phyloP scores from a whole-genome alignment of 1,140 invertebrate species.

The Apis cerana region DNA sequence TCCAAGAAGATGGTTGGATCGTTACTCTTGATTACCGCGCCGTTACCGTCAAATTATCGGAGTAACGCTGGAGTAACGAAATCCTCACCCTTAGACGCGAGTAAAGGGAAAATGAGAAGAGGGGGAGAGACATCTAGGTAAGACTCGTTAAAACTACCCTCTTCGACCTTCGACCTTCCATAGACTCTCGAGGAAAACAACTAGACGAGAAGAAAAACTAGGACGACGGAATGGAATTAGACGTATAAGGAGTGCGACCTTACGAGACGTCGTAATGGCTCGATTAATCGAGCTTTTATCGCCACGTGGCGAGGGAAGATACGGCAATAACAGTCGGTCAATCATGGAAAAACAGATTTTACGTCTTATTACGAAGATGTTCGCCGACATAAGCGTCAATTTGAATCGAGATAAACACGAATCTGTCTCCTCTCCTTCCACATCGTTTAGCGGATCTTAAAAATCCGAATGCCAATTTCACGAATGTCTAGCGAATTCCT shows the following conservation, averaged over 20 bases:
- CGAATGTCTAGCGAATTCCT: conserved; percentile 38
- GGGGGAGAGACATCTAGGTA: conserved; percentile 15
- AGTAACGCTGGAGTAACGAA: conserved; percentile 37
- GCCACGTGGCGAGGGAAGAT: background rate
- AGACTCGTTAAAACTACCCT: conserved; percentile 59
- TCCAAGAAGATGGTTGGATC: conserved; percentile 35
- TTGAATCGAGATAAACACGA: conserved; percentile 17
- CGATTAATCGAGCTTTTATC: conserved; percentile 56
- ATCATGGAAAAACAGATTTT: conserved; percentile 67
- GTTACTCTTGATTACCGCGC: conserved; percentile 58
- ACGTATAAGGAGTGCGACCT: background rate
- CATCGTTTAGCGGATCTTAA: conserved; percentile 56
- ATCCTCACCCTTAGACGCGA: conserved; percentile 30
- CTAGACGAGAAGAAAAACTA: background rate
- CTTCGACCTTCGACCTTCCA: conserved; percentile 38
- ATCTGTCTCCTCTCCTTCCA: conserved; percentile 25
- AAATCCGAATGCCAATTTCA: conserved; percentile 63
- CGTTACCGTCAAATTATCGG: conserved; percentile 60
- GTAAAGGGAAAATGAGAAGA: conserved; percentile 7
- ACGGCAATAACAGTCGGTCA: conserved; percentile 48
- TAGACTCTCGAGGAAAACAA: background rate
- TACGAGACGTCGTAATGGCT: conserved; percentile 21
- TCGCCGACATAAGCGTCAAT: background rate
- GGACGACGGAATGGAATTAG: conserved; percentile 23
- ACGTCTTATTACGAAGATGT: conserved; percentile 58